Evolutionary conservation across 2,888 invertebrate genomes (phyloP), one percentile per base, ranked within the genome.

Genomic region (Horisme vitalbata): DNA sequence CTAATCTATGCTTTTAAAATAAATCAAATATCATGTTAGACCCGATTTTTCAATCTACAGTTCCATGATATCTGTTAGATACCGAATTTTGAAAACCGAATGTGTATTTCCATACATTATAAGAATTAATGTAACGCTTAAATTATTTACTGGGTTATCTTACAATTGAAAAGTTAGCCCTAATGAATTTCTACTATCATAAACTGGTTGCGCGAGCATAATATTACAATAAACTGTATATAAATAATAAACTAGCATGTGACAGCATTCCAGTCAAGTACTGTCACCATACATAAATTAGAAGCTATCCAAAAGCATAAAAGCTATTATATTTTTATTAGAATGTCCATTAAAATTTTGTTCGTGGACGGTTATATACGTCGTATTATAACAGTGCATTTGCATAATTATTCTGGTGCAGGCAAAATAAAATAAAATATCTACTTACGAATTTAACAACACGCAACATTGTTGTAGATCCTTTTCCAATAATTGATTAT

Each of bases 381-480:
- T 24, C 33, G 31, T 45, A 26, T 27, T 31, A 49, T 35, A 14
- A 32, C 28, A 52, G 8, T 18, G 20, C 5, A 52, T 52, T 49
- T 35, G 13, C 45, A 56, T 45, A 44, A 35, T 35, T 32, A 33
- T 28, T 36, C 28, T 10, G 13, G 32, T 28, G 10, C 38, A 45
- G 10, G 24, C 23, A 38, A 36, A 45, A 57, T 23, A 11, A 51
- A 52, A 41, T n/a, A n/a, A 48, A 58, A 54, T 26, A 15, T 13
- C 45, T 68, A 82, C 82, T 81, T 66, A 83, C 82, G 41, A 69
- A 62, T 60, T 71, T 68, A 28, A 65, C 48, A 35, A 57, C 58
- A 41, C 59, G 63, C 52, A 66, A 63, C 74, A 78, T 75, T 45
- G 49, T 73, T 28, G 45, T 18, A 32, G 28, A 30, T 47, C 52